Conservation (phyloP, 53 echinoderm and acorn worm species). For the Pentamera pediparva region DNA sequence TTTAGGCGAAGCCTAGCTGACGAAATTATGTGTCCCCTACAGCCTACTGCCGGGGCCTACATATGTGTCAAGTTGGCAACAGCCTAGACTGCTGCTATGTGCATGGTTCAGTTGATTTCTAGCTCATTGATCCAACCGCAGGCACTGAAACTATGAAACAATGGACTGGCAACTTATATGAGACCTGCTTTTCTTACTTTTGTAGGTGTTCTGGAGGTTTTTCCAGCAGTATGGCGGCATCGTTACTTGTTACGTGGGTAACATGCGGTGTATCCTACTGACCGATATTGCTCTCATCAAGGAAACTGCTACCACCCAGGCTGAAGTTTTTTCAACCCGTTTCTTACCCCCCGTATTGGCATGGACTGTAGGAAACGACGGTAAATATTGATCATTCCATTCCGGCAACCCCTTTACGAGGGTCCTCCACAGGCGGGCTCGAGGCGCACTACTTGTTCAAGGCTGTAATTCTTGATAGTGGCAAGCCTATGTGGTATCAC, state of each 20-base stretch:
- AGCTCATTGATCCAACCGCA: not conserved
- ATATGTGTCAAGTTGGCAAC: too few relatives aligned
- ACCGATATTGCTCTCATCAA: conserved; percentile 49
- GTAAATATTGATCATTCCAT: too few relatives aligned
- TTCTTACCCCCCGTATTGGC: conserved; percentile 26
- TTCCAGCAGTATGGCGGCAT: conserved; percentile 49
- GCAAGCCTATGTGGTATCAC: too few relatives aligned
- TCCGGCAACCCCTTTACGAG: too few relatives aligned
- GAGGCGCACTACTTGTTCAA: too few relatives aligned
- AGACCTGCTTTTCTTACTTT: not conserved
- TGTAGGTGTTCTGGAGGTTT: conserved; percentile 36
- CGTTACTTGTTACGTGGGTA: conserved; percentile 49
- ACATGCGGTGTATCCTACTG: conserved; percentile 41
- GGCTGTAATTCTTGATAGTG: too few relatives aligned
- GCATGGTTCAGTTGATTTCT: not conserved
- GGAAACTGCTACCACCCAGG: conserved; percentile 45
- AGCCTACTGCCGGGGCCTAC: too few relatives aligned
- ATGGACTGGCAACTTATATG: not conserved
- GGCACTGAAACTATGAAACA: not conserved
- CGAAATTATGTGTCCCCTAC: too few relatives aligned
- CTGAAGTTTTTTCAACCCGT: conserved; percentile 40
- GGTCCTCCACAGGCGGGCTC: too few relatives aligned
- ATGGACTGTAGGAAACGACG: conserved; percentile 4
- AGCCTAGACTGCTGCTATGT: too few relatives aligned
- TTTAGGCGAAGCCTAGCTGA: too few relatives aligned